phyloP scores from a whole-genome alignment of 2,113 vertebrate species.

The Otis tarda region DNA sequence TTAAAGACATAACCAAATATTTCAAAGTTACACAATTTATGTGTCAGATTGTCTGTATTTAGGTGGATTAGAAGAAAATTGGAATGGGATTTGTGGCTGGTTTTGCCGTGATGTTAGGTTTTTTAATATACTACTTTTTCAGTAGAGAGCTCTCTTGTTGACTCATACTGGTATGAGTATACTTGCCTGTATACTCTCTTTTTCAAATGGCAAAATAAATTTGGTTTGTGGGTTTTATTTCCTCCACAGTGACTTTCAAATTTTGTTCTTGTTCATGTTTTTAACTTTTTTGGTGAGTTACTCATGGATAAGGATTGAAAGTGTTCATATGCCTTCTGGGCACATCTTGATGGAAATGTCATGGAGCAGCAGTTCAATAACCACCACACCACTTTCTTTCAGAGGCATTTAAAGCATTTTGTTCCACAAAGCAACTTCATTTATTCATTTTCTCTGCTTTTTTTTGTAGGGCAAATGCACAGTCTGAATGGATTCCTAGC shows the following conservation, averaged over 20 bases:
- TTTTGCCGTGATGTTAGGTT: neutral
- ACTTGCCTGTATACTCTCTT: neutral
- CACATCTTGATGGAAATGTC: neutral
- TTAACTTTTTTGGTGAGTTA: neutral
- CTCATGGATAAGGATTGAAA: neutral
- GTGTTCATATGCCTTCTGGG: neutral
- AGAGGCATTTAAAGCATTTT: neutral
- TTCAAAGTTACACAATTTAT: neutral
- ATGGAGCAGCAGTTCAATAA: neutral
- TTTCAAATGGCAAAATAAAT: neutral
- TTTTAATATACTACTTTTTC: neutral
- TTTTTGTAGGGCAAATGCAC: neutral
- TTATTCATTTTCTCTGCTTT: neutral
- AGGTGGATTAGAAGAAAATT: neutral
- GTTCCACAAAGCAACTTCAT: neutral
- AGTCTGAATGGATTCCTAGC: neutral
- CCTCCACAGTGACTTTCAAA: neutral
- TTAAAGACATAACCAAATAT: neutral
- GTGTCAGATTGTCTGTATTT: neutral
- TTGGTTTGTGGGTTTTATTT: neutral
- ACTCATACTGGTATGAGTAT: neutral
- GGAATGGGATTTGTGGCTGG: neutral
- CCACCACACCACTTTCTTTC: accelerated
- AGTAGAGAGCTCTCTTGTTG: neutral
- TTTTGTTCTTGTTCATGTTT: neutral